Conservation (phyloP, 1,140 invertebrate genomes). For the Drosophila cardini region DNA sequence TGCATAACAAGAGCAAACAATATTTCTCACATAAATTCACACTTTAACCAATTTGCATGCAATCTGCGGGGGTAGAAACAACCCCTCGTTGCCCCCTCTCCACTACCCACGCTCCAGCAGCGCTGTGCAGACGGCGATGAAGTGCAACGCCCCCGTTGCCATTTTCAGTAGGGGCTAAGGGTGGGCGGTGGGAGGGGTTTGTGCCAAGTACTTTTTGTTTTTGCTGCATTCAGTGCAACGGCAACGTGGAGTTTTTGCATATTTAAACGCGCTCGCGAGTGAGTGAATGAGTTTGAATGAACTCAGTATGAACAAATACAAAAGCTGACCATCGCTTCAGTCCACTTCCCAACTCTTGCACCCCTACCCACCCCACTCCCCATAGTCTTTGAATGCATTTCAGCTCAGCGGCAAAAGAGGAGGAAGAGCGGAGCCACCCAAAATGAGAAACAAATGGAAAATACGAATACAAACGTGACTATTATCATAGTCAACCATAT, state of each 20-base stretch:
- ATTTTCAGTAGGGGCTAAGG: conserved; percentile 40
- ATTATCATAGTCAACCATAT: conserved; percentile 8
- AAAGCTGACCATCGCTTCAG: conserved; percentile 21
- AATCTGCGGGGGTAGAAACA: conserved; percentile 78
- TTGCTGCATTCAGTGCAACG: conserved; percentile 68
- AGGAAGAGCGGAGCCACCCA: conserved; percentile 17
- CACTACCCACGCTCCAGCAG: conserved; percentile 1
- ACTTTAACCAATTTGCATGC: conserved; percentile 84
- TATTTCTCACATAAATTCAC: conserved; percentile 85
- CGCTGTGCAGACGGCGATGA: conserved; percentile 49
- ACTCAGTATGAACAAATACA: conserved; percentile 63
- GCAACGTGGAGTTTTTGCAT: conserved; percentile 70
- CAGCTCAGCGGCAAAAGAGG: conserved; percentile 53
- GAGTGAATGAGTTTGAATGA: conserved; percentile 83
- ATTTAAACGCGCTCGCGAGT: conserved; percentile 73
- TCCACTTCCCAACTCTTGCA: conserved; percentile 7
- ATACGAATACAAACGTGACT: conserved; percentile 31
- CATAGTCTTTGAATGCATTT: conserved; percentile 45
- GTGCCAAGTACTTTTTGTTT: conserved; percentile 41
- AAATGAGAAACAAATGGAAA: conserved; percentile 38
- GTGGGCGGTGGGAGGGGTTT: conserved; percentile 13
- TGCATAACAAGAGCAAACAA: conserved; percentile 82
- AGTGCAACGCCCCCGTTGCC: conserved; percentile 63
- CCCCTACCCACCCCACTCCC: background rate
- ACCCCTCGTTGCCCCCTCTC: conserved; percentile 22